Base-by-base conservation (phyloP, 2,888 invertebrate species). In the Rhingia rostrata region DNA sequence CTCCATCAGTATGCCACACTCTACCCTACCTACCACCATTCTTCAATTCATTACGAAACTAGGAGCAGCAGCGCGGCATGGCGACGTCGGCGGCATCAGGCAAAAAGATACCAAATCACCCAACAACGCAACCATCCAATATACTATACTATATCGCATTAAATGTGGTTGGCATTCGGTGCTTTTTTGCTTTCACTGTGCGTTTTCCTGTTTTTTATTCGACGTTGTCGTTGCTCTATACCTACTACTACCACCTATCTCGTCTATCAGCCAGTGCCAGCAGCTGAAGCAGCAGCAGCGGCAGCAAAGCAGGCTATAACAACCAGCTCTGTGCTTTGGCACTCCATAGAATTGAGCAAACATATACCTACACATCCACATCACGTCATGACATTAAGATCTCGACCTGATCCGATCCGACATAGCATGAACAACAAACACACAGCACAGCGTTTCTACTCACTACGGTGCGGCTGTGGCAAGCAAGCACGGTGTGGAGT, bases 361-460 rank as follows among this genome's bases (percentile, higher is more conserved):
- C 58, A 69, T 67, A 47, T 45, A 54, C 37, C 64, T 39, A 56
- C 64, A 70, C 72, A 79, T 74, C 43, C 64, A 84, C 69, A 80
- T 74, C 80, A 75, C 80, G 80, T 75, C 80, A 84, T 84, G 84
- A 84, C 84, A 84, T 84, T 84, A 80, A 84, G 84, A 84, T 84
- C 84, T 84, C 84, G 84, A 84, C 84, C 84, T 80, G 84, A 84
- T 84, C 84, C 84, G 74, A 84, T 84, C 80, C 84, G 84, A 75
- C 84, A 80, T 80, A 84, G 80, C 80, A 80, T 80, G 79, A 37
- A 78, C 67, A 74, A 54, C 67, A 73, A 74, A 83, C 67, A 79
- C 51, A 73, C 56, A 84, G 53, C 6, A 37, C 32, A 63, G 47
- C 14, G 54, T 54, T 54, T 39, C 39, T 12, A 35, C 45, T 33